A percentile compares a stretch with the other conserved stretches of the same genome.
Conservation (phyloP, 2,797 vertebrate genomes). For the Vespertilio murinus region DNA sequence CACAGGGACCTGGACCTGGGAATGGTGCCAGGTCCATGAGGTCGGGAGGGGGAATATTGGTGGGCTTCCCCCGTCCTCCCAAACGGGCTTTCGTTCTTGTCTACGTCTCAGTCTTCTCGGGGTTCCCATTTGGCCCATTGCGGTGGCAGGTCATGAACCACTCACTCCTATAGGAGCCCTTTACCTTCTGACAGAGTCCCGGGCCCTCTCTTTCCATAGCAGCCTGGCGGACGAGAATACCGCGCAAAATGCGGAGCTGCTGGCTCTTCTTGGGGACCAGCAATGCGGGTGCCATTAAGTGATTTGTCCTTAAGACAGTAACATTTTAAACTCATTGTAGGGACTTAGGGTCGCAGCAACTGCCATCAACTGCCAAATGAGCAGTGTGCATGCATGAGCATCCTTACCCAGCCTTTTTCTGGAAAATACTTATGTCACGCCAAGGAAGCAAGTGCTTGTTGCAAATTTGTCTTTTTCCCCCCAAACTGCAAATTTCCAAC, state of each 20-base stretch:
- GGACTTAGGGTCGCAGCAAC: not conserved
- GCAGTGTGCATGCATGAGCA: not conserved
- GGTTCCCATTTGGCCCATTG: not conserved
- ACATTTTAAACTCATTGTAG: not conserved
- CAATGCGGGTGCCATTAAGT: not conserved
- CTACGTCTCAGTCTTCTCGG: not conserved
- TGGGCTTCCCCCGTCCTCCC: not conserved
- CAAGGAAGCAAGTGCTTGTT: not conserved
- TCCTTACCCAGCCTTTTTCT: not conserved
- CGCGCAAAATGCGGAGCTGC: not conserved
- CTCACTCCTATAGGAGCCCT: not conserved
- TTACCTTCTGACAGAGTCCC: not conserved
- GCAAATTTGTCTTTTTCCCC: not conserved
- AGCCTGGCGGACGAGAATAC: not conserved
- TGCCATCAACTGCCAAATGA: not conserved
- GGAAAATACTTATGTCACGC: not conserved
- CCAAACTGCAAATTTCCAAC: conserved; percentile 18
- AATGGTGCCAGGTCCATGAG: not conserved
- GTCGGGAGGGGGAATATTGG: not conserved
- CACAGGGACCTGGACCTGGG: not conserved
- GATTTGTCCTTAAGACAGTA: not conserved
- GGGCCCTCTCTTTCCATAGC: not conserved
- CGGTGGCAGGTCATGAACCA: not conserved
- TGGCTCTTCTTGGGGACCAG: not conserved
- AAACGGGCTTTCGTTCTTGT: not conserved